Conservation (phyloP, 1,140 invertebrate species). For the Zaprionus tsacasi region DNA sequence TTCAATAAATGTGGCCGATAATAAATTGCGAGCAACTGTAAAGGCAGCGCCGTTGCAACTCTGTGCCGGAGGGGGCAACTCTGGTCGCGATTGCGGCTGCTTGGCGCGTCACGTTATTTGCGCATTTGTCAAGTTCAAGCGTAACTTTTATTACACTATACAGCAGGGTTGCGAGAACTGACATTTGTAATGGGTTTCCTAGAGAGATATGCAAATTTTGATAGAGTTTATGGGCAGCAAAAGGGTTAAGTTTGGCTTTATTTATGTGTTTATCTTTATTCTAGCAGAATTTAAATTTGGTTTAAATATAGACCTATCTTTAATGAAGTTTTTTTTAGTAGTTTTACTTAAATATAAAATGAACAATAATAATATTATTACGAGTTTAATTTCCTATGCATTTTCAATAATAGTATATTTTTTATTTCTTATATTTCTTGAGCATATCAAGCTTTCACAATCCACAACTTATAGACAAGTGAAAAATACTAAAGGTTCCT, state of each 20-base stretch:
- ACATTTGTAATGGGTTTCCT: background rate
- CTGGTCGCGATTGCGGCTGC: constrained; percentile 28
- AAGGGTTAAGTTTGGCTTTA: background rate
- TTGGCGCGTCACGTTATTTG: constrained; percentile 75
- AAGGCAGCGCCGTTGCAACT: constrained; percentile 5
- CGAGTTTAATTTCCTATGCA: no score
- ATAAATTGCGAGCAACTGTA: constrained; percentile 60
- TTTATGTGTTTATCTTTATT: no score
- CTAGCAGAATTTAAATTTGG: no score
- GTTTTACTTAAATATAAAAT: no score
- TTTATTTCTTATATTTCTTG: no score
- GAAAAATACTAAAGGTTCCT: no score
- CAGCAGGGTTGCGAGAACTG: constrained; percentile 21
- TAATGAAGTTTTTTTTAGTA: no score
- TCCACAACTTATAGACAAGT: no score
- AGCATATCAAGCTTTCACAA: no score
- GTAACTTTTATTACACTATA: constrained; percentile 61
- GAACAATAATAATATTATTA: no score
- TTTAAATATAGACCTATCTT: no score
- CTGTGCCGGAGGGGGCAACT: constrained; percentile 8
- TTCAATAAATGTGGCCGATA: constrained; percentile 80
- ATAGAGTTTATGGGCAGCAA: background rate
- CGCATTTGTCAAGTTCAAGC: constrained; percentile 82
- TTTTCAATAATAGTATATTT: no score
- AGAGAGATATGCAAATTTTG: background rate